phyloP scores from a whole-genome alignment of 1,140 invertebrate genomes.

The Pteromalus puparum region DNA sequence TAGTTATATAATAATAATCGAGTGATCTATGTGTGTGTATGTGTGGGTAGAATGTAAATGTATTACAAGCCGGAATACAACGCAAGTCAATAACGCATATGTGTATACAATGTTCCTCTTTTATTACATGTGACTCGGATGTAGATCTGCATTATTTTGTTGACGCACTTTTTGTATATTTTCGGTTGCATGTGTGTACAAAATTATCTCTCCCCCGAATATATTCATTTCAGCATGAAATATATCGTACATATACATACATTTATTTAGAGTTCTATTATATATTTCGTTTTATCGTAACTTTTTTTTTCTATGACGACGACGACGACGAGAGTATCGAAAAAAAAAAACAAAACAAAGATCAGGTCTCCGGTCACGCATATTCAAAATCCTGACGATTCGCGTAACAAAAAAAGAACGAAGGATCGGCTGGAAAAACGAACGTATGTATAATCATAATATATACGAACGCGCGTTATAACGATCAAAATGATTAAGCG shows the following conservation, averaged over 20 bases:
- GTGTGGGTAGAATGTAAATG: background rate
- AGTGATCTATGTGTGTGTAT: too few species aligned
- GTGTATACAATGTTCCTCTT: conserved; percentile 13
- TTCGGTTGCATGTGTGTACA: background rate
- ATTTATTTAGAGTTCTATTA: conserved; percentile 8
- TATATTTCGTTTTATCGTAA: background rate
- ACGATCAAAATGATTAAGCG: background rate
- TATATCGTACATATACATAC: background rate
- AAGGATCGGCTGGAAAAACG: background rate
- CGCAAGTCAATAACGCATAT: background rate
- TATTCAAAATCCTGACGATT: background rate
- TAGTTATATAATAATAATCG: background rate
- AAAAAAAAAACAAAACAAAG: conserved; percentile 18
- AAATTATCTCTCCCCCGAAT: background rate
- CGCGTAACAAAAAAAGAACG: conserved; percentile 16
- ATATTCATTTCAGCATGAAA: background rate
- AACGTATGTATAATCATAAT: background rate
- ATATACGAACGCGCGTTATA: background rate
- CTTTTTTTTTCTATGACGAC: conserved; percentile 12
- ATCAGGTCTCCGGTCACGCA: background rate
- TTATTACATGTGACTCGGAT: background rate
- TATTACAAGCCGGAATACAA: background rate
- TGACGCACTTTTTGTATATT: background rate
- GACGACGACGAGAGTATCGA: conserved; percentile 18
- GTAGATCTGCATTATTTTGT: background rate